A percentile compares a stretch with the other conserved stretches of the same genome.
phyloP scores from a whole-genome alignment of 2,113 vertebrate genomes.

The Aramus guarauna region DNA sequence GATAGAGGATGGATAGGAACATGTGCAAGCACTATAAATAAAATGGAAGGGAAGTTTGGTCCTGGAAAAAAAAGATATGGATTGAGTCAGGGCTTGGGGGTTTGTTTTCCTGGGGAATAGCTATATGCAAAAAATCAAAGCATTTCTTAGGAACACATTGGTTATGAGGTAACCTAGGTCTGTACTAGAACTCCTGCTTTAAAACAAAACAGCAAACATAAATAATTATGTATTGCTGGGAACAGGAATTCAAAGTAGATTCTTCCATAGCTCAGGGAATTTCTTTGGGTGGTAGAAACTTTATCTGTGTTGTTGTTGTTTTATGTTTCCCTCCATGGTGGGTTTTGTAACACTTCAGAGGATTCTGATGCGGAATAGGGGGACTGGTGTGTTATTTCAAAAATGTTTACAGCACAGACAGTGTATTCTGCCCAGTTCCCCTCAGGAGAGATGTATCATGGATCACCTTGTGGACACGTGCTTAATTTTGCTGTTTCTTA shows the following conservation, averaged over 20 bases:
- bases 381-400: not conserved
- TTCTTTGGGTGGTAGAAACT: not conserved
- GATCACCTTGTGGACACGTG: not conserved
- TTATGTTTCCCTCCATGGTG: not conserved
- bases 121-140: not conserved
- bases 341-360: not conserved
- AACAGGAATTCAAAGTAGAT: not conserved
- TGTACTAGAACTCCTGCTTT: not conserved
- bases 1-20: not conserved
- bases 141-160: not conserved
- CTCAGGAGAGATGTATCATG: not conserved
- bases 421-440: not conserved
- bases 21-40: fast-evolving
- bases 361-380: not conserved
- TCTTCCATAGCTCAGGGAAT: not conserved
- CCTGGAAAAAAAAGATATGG: not conserved
- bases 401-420: not conserved
- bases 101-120: not conserved
- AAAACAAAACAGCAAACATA: not conserved
- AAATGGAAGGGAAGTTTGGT: not conserved
- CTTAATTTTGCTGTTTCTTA: not conserved
- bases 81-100: not conserved
- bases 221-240: not conserved
- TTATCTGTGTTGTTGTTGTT: fast-evolving
- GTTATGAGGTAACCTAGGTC: fast-evolving